phyloP scores from a whole-genome alignment of 1,140 invertebrate genomes.

The Apolygus lucorum region DNA sequence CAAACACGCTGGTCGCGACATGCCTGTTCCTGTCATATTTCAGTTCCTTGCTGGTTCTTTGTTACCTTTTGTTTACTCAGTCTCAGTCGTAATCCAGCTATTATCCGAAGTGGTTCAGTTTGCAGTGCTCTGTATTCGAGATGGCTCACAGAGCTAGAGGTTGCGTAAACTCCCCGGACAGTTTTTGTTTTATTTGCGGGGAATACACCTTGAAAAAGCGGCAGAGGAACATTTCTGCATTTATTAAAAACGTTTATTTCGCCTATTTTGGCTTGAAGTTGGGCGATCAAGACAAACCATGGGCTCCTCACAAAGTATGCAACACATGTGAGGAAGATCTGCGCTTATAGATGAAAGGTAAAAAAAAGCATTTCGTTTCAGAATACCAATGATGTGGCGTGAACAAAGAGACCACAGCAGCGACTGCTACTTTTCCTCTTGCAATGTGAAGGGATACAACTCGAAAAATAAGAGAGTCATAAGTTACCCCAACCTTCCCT shows the following conservation, averaged over 20 bases:
- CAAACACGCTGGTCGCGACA: too few species aligned
- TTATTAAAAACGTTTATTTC: conserved; percentile 27
- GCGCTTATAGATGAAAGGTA: conserved; percentile 2
- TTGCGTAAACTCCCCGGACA: conserved; percentile 17
- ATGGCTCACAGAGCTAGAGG: too few species aligned
- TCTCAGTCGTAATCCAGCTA: too few species aligned
- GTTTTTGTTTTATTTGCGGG: conserved; percentile 27
- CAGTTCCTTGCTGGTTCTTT: too few species aligned
- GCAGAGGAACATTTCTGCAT: conserved; percentile 24
- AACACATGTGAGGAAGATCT: too few species aligned
- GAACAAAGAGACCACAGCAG: conserved; percentile 19
- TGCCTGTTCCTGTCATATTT: too few species aligned
- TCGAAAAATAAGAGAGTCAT: conserved; percentile 30
- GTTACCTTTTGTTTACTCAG: too few species aligned
- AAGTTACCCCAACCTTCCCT: conserved; percentile 6
- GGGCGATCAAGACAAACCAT: too few species aligned
- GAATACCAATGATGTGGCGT: conserved; percentile 32
- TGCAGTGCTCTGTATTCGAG: too few species aligned
- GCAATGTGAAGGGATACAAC: conserved; percentile 28
- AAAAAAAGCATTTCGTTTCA: conserved; percentile 21
- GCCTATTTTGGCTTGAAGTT: conserved; percentile 20
- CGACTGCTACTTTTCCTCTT: conserved; percentile 32
- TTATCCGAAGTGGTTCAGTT: too few species aligned
- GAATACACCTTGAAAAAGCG: conserved; percentile 22
- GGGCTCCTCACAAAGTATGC: conserved; percentile 22